phyloP scores from a whole-genome alignment of 1,140 invertebrate species.

The Druon quercuslanigerum region DNA sequence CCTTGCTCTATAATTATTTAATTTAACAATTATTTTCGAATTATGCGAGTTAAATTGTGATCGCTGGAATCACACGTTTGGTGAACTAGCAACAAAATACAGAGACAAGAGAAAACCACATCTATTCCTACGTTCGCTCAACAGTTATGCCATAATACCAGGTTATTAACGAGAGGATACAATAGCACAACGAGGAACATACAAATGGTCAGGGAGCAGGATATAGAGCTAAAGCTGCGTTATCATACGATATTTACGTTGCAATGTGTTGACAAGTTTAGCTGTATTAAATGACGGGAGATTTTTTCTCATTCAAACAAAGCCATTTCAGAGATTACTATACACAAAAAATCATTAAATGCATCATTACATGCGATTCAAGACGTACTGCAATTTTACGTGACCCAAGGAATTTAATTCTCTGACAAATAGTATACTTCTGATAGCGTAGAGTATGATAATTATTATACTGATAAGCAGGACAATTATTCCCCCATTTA shows the following conservation, averaged over 20 bases:
- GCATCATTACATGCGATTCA: too few relatives aligned
- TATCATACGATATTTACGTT: conserved; percentile 4
- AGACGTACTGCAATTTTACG: too few relatives aligned
- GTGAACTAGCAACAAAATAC: neutral
- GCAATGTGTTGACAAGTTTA: neutral
- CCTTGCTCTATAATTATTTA: too few relatives aligned
- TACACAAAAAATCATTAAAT: neutral
- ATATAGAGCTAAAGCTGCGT: conserved; percentile 7
- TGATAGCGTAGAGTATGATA: too few relatives aligned
- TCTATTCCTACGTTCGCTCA: conserved; percentile 21
- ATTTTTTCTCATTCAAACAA: neutral
- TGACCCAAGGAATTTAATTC: too few relatives aligned
- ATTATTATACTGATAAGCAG: too few relatives aligned
- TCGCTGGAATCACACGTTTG: neutral
- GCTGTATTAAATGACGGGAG: neutral
- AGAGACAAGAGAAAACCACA: conserved; percentile 18
- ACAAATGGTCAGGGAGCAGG: neutral
- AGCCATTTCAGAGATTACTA: neutral
- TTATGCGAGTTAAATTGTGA: conserved; percentile 8
- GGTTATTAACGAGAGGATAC: conserved; percentile 20
- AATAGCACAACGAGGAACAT: conserved; percentile 12
- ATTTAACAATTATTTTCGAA: neutral
- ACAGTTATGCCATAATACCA: conserved; percentile 26
- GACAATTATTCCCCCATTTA: too few relatives aligned
- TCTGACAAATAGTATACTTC: too few relatives aligned